Conservation (phyloP, 2,797 vertebrate species). For the Poeciliopsis presidionis region DNA sequence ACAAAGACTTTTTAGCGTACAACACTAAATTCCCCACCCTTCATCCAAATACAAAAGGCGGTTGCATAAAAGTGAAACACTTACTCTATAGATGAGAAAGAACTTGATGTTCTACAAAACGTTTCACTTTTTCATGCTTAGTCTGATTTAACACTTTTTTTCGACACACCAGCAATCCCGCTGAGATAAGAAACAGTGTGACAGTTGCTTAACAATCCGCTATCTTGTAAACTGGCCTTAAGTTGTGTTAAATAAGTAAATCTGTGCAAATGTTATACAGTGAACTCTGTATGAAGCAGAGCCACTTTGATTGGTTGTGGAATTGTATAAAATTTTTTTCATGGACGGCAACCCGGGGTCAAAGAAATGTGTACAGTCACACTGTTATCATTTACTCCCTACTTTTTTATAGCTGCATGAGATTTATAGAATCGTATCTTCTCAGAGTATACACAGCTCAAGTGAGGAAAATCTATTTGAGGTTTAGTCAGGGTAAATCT, state of each 20-base stretch:
- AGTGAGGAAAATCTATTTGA: slow-evolving; percentile 38
- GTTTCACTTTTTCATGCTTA: neutral
- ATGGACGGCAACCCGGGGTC: neutral
- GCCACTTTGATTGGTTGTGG: neutral
- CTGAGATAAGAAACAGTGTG: neutral
- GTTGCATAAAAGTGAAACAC: neutral
- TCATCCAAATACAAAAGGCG: neutral
- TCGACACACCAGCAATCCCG: neutral
- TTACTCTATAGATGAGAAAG: neutral
- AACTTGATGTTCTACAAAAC: neutral
- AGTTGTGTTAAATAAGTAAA: neutral
- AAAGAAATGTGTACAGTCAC: slow-evolving; percentile 1
- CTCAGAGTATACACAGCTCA: slow-evolving; percentile 13
- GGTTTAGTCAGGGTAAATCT: slow-evolving; percentile 31
- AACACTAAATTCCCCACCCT: neutral
- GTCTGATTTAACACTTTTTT: neutral
- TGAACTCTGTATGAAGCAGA: neutral
- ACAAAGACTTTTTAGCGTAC: neutral
- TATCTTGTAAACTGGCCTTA: neutral
- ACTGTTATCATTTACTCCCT: slow-evolving; percentile 6
- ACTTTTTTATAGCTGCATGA: slow-evolving; percentile 13
- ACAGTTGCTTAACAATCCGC: neutral
- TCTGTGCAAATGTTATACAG: neutral
- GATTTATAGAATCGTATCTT: slow-evolving; percentile 11
- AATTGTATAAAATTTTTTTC: slow-evolving; percentile 5